A percentile compares a stretch with the other conserved stretches of the same genome.
These are phyloP conservation scores for Myotis daubentonii DNA, from an alignment of 2,797 vertebrate genomes.

Conservation along the genomic window DNA sequence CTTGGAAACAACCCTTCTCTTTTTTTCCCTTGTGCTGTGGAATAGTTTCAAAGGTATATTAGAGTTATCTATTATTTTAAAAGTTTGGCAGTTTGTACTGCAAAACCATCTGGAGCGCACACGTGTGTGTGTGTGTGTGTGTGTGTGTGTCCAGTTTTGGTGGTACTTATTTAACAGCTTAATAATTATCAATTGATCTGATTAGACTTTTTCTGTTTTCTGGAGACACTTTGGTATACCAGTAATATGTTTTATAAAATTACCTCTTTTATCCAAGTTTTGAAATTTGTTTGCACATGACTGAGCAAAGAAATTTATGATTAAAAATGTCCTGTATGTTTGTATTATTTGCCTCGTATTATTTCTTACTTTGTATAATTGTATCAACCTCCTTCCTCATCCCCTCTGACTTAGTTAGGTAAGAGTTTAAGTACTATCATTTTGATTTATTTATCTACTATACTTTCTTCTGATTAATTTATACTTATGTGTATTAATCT, in stretches of 20 bases:
- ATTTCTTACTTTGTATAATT: neutral
- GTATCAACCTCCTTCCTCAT: neutral
- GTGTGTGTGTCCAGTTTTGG: neutral
- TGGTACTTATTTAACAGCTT: neutral
- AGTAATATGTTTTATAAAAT: conserved; percentile 6
- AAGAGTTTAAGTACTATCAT: neutral
- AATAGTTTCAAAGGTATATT: conserved; percentile 36
- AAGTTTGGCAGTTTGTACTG: neutral
- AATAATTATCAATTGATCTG: neutral
- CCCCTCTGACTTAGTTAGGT: neutral
- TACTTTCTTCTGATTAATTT: conserved; percentile 39
- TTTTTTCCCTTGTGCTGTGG: neutral
- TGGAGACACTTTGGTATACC: neutral
- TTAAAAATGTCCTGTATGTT: neutral
- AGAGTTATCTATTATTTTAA: conserved; percentile 27
- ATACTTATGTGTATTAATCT: neutral
- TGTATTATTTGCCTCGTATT: neutral
- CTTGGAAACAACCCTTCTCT: neutral
- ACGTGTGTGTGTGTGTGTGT: neutral
- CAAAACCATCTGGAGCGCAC: neutral
- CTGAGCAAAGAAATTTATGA: neutral
- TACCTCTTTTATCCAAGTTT: conserved; percentile 28
- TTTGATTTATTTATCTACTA: neutral
- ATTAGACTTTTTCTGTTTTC: neutral
- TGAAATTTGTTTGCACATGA: conserved; percentile 29